Evolutionary conservation across 2,113 vertebrate genomes (phyloP).

Genomic region (Nanorana parkeri): DNA sequence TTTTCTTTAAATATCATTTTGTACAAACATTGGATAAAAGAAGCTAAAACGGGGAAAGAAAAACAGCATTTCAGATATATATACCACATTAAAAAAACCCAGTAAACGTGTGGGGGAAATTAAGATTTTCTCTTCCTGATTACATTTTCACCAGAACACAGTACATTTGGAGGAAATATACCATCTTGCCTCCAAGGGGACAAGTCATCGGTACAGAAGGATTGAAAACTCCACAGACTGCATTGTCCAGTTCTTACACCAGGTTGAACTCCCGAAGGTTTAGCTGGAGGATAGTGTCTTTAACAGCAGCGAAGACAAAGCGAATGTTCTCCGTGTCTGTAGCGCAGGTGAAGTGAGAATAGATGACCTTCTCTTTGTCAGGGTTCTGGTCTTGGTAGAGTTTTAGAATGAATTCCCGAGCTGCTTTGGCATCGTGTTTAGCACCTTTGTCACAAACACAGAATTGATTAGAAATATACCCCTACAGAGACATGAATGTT

Average conservation of each 20-base stretch:
- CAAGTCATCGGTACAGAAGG: slow-evolving; percentile 15
- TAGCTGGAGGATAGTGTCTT: slow-evolving; percentile 88
- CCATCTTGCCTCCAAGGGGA: slow-evolving; percentile 31
- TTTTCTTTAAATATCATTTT: slow-evolving; percentile 28
- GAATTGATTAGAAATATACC: neutral
- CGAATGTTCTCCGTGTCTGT: slow-evolving; percentile 90
- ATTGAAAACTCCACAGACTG: neutral
- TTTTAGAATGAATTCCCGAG: slow-evolving; percentile 86
- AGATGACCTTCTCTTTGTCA: slow-evolving; percentile 84
- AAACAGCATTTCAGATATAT: slow-evolving; percentile 13
- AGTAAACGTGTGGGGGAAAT: slow-evolving; percentile 52
- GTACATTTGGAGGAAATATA: slow-evolving; percentile 4
- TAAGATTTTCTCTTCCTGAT: slow-evolving; percentile 42
- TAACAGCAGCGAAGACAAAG: slow-evolving; percentile 86
- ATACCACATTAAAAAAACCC: slow-evolving; percentile 33
- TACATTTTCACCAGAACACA: slow-evolving; percentile 44
- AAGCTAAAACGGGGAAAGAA: slow-evolving; percentile 38
- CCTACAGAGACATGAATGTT: too few species aligned
- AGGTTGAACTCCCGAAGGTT: slow-evolving; percentile 86
- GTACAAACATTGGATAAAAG: slow-evolving; percentile 43
- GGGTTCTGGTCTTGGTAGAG: slow-evolving; percentile 88
- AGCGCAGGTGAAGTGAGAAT: slow-evolving; percentile 86
- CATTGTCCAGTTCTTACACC: slow-evolving; percentile 67
- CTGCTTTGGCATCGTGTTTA: slow-evolving; percentile 76
- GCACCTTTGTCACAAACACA: slow-evolving; percentile 71